Percentiles rank a stretch among this genome's conserved stretches.
Conservation (phyloP, 2,888 invertebrate species). For the Rapana venosa region DNA sequence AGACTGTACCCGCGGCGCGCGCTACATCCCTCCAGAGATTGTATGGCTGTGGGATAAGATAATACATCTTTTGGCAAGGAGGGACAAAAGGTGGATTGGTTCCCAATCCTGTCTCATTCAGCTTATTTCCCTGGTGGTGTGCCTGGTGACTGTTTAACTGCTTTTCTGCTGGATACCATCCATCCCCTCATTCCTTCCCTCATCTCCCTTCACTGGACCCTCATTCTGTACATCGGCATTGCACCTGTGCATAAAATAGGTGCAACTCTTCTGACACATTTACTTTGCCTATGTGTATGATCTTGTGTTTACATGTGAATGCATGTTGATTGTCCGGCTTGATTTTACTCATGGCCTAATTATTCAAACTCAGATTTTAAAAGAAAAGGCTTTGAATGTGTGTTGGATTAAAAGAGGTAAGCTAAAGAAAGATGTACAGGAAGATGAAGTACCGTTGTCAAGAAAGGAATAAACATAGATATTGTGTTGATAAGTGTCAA, state of each 20-base stretch:
- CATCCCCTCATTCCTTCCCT: not conserved
- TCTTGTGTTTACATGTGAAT: not conserved
- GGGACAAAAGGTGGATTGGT: not conserved
- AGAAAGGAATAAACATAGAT: too few species aligned
- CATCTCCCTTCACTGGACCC: not conserved
- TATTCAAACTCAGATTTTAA: too few species aligned
- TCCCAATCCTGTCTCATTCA: not conserved
- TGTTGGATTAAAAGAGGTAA: too few species aligned
- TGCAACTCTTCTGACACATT: not conserved
- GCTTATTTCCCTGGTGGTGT: not conserved
- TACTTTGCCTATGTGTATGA: not conserved
- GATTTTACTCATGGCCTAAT: too few species aligned
- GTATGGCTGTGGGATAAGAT: not conserved
- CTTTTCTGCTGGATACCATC: not conserved
- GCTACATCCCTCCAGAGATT: not conserved
- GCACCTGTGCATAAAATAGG: not conserved
- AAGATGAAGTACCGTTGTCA: too few species aligned
- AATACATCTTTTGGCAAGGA: not conserved
- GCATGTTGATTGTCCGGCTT: not conserved
- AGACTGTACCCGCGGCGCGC: not conserved
- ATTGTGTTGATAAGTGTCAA: too few species aligned
- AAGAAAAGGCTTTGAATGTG: too few species aligned
- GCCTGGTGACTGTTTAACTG: not conserved
- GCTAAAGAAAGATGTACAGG: too few species aligned
- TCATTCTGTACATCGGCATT: not conserved